Conservation (phyloP, 2,888 invertebrate genomes). For the Protula sp. region DNA sequence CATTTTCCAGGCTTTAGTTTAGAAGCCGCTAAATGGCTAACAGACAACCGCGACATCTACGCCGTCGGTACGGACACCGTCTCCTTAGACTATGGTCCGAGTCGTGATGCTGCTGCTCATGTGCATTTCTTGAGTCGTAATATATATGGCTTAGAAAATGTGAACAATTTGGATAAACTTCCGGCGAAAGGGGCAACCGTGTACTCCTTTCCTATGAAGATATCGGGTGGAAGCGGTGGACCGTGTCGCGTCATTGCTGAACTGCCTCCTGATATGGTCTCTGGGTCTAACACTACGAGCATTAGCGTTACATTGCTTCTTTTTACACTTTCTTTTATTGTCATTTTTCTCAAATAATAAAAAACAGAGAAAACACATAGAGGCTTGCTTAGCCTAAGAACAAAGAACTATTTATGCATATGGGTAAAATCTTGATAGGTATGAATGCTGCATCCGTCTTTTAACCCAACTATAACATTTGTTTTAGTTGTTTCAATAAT, state of each 20-base stretch:
- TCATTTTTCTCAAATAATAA: too few species aligned
- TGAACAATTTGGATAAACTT: background rate
- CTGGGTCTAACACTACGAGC: too few species aligned
- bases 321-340: too few species aligned
- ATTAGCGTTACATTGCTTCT: too few species aligned
- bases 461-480: too few species aligned
- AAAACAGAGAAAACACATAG: too few species aligned
- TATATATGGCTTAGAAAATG: background rate
- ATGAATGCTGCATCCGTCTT: too few species aligned
- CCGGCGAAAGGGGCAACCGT: slow-evolving; percentile 1
- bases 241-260: background rate
- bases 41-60: background rate
- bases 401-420: too few species aligned
- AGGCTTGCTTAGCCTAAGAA: too few species aligned
- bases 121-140: background rate
- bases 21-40: slow-evolving; percentile 1
- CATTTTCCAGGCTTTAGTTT: slow-evolving; percentile 6
- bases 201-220: background rate
- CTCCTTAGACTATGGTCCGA: background rate
- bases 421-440: too few species aligned
- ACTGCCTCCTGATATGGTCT: too few species aligned
- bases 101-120: background rate
- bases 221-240: background rate
- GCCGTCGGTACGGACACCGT: slow-evolving; percentile 1
- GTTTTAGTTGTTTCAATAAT: too few species aligned